Percentiles rank a stretch among this genome's conserved stretches.
Conservation (phyloP, 2,797 vertebrate species). For the Liparis tanakae region DNA sequence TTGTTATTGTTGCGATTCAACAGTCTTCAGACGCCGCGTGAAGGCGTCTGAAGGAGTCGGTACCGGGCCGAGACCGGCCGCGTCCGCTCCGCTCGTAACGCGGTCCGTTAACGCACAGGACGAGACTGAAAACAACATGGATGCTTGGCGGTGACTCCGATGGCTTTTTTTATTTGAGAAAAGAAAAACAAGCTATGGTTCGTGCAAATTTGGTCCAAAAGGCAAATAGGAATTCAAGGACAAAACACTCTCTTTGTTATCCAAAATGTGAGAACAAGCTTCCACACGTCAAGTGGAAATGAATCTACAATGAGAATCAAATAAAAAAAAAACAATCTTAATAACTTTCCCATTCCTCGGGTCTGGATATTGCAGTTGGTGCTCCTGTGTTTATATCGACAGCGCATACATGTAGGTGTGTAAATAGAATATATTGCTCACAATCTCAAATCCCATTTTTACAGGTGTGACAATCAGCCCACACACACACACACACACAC, state of each 20-base stretch:
- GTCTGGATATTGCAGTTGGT: constrained; percentile 67
- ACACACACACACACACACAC: background rate
- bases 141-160: constrained; percentile 70
- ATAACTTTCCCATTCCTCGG: constrained; percentile 51
- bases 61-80: constrained; percentile 26
- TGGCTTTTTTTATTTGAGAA: constrained; percentile 67
- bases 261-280: constrained; percentile 41
- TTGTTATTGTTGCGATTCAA: constrained; percentile 69
- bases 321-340: background rate
- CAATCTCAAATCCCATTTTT: constrained; percentile 61
- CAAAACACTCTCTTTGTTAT: constrained; percentile 41
- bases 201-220: constrained; percentile 70
- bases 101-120: constrained; percentile 35
- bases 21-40: constrained; percentile 57
- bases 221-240: constrained; percentile 54
- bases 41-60: too few relatives aligned
- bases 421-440: constrained; percentile 75
- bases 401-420: constrained; percentile 56
- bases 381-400: constrained; percentile 56
- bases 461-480: constrained; percentile 46
- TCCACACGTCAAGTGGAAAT: constrained; percentile 30
- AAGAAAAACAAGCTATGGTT: constrained; percentile 40
- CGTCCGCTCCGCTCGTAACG: constrained; percentile 37
- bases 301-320: constrained; percentile 51
- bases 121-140: constrained; percentile 45